Conservation (phyloP, 2,888 invertebrate species). For the Microplitis manilae region DNA sequence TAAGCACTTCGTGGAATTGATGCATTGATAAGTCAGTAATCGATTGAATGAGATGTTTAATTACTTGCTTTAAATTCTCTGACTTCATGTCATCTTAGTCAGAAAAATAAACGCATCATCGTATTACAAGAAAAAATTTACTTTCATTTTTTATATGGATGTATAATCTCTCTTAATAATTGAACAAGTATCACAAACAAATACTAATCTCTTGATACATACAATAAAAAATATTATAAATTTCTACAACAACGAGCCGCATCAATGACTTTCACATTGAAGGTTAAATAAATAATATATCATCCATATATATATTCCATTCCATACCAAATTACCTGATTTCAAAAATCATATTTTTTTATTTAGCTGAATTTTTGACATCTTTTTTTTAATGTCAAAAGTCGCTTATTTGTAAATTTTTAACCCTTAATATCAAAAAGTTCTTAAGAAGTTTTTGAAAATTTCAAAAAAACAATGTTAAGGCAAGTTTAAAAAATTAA, state of each 20-base stretch:
- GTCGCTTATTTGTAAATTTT: too few species aligned
- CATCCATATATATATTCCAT: not conserved
- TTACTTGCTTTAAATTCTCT: conserved; percentile 23
- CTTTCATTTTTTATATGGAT: not conserved
- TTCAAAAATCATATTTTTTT: too few species aligned
- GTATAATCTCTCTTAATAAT: conserved; percentile 3
- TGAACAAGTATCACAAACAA: conserved; percentile 1
- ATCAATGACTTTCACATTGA: not conserved
- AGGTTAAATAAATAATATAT: not conserved
- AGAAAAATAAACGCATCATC: conserved; percentile 13
- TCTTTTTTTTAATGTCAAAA: too few species aligned
- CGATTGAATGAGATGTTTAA: conserved; percentile 16
- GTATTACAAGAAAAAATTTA: not conserved
- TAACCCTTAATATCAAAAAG: too few species aligned
- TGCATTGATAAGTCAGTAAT: conserved; percentile 8
- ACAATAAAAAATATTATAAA: not conserved
- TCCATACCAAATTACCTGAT: not conserved
- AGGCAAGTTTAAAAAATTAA: too few species aligned
- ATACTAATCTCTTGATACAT: not conserved
- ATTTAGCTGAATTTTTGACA: not conserved
- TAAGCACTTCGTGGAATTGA: conserved; percentile 1
- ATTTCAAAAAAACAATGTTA: too few species aligned
- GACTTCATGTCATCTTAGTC: conserved; percentile 31
- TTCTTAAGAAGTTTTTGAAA: too few species aligned
- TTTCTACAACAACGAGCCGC: not conserved